Conservation (phyloP, 2,113 vertebrate species). For the Gavia stellata region DNA sequence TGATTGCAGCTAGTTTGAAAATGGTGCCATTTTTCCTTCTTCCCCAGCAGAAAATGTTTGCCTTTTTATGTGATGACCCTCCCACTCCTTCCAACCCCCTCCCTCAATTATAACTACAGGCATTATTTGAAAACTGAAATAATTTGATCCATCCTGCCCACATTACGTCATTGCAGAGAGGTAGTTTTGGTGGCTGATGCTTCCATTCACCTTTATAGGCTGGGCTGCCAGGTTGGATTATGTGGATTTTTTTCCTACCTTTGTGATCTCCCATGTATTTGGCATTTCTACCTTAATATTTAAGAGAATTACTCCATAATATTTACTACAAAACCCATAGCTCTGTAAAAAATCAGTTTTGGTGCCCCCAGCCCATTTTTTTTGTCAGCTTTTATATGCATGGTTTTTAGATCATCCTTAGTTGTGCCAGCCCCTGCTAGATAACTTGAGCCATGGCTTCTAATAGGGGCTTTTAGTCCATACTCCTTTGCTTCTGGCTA, state of each 20-base stretch:
- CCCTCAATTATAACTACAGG: neutral
- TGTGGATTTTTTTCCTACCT: neutral
- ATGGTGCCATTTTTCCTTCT: neutral
- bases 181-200: neutral
- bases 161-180: fast-evolving
- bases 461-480: neutral
- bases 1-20: neutral
- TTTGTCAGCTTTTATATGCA: neutral
- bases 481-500: neutral
- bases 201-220: neutral
- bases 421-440: neutral
- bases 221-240: neutral
- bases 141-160: neutral
- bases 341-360: neutral
- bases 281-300: neutral
- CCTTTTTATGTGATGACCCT: neutral
- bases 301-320: neutral
- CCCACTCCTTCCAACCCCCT: neutral
- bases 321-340: neutral
- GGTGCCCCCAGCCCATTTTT: neutral
- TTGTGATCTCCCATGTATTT: neutral
- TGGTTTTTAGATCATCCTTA: neutral
- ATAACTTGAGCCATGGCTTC: neutral
- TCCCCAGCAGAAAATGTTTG: neutral
- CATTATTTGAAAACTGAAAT: neutral